Base-by-base conservation (phyloP, 2,797 vertebrate species). In the Pipistrellus pygmaeus region DNA sequence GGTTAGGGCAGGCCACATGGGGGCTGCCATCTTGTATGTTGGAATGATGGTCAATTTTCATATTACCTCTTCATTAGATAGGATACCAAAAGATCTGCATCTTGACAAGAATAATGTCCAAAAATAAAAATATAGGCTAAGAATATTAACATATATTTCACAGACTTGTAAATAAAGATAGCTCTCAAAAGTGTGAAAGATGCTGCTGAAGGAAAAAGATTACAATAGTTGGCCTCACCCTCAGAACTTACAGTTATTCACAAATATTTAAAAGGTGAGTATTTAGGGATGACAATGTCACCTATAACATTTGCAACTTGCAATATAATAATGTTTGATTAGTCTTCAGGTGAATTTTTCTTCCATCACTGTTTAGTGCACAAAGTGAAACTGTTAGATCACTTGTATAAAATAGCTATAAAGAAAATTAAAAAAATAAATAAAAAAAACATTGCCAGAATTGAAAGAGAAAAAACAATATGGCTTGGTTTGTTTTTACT, bases 71-170 rank as follows among this genome's bases (percentile, higher is more conserved):
- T 44, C 9, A 44, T 44, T 44, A 44, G 44, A 44, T 44, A 44
- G 44, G 44, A 73, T 17, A 64, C 25, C 30, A 62, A 80, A 53
- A 96, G 30, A 55, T 15, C 20, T 78, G 57, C 21, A 46, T 17
- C 4, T 71, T 84, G 5, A 77, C 35, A 84, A 77, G 30, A 91
- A 68, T 35, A n/a, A 83, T 75, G 12, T 68, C 1, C 76, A 83
- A 75, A 57, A 53, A 69, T 8, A 75, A 35, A 75, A 75, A 69
- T 20, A 72, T 2, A 95, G 7, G 12, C 23, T 88, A 91, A 62
- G 51, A 46, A 71, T 55, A 77, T 71, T 11, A 88, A 64, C 35
- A 46, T 38, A 71, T 8, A 78, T 88, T 91, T 95, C 35, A 84
- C 20, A 77, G 27, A 84, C 75, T 6, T 77, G 10, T 81, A 86